These are phyloP conservation scores for Limulus polyphemus DNA, from an alignment of 2,888 invertebrate species.

Conservation along the genomic window DNA sequence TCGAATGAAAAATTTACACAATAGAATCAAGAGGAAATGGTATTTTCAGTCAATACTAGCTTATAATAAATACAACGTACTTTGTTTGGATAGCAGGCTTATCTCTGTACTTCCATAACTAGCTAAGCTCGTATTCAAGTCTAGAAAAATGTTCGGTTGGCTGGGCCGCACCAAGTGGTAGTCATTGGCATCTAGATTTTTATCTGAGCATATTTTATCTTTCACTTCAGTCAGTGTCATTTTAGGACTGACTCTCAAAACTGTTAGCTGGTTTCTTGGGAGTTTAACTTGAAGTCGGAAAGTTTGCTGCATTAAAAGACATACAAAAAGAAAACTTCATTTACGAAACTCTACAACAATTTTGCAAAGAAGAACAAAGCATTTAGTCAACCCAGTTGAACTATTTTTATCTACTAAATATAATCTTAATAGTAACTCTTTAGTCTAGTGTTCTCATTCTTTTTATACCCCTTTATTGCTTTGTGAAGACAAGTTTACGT, in stretches of 20 bases:
- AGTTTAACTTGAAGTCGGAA: constrained; percentile 50
- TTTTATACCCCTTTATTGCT: too few relatives aligned
- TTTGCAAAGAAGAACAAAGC: too few relatives aligned
- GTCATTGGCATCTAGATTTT: constrained; percentile 55
- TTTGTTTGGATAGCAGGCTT: constrained; percentile 35
- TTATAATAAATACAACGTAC: constrained; percentile 18
- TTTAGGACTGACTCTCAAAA: constrained; percentile 57
- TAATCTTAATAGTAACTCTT: too few relatives aligned
- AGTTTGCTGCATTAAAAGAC: constrained; percentile 30
- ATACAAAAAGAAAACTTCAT: too few relatives aligned
- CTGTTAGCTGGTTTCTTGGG: constrained; percentile 65
- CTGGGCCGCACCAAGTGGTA: constrained; percentile 65
- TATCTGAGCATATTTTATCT: constrained; percentile 58
- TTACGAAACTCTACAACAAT: too few relatives aligned
- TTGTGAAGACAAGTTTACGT: too few relatives aligned
- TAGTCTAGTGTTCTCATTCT: too few relatives aligned
- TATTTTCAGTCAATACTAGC: too few relatives aligned
- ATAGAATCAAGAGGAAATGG: too few relatives aligned
- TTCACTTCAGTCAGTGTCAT: constrained; percentile 55
- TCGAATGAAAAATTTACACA: too few relatives aligned
- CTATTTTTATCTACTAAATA: too few relatives aligned
- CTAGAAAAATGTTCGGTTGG: constrained; percentile 48
- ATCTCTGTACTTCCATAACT: constrained; percentile 55
- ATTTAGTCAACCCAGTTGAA: too few relatives aligned
- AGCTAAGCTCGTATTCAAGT: constrained; percentile 46